A percentile compares a stretch with the other conserved stretches of the same genome.
Conservation (phyloP, 2,797 vertebrate genomes). For the Rhynchonycteris naso region DNA sequence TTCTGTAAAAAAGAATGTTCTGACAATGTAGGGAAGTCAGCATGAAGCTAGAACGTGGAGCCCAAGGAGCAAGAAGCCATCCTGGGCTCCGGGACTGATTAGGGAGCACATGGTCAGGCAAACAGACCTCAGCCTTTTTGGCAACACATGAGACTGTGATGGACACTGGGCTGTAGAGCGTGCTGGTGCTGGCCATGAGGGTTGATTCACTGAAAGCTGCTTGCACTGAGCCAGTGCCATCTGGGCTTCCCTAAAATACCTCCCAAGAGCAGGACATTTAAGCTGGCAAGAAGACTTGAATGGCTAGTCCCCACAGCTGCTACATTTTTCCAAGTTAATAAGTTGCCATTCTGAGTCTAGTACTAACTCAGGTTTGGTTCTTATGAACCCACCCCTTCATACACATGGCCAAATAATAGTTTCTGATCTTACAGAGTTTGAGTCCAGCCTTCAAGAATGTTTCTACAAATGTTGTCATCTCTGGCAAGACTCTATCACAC, state of each 20-base stretch:
- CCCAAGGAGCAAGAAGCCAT: background rate
- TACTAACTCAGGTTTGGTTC: background rate
- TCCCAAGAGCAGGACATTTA: rapidly evolving
- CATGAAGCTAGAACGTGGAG: background rate
- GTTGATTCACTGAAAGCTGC: background rate
- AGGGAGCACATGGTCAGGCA: background rate
- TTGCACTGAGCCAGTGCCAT: background rate
- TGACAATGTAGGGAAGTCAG: conserved; percentile 63
- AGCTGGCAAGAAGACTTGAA: background rate
- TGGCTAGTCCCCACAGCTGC: rapidly evolving
- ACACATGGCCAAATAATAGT: background rate
- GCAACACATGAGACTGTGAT: background rate
- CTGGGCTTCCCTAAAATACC: background rate
- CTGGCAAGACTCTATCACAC: background rate
- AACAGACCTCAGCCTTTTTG: background rate
- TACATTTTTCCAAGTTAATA: background rate
- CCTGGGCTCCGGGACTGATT: rapidly evolving
- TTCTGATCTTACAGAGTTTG: background rate
- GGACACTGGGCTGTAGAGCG: background rate
- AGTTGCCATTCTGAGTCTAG: background rate
- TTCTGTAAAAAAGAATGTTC: background rate
- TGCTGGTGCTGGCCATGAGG: too few species aligned
- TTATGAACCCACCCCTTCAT: background rate
- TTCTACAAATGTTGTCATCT: background rate
- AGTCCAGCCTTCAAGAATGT: background rate